A percentile compares a stretch with the other conserved stretches of the same genome.
Evolutionary conservation across 2,797 vertebrate species (phyloP).

Genomic region (Iguana delicatissima): DNA sequence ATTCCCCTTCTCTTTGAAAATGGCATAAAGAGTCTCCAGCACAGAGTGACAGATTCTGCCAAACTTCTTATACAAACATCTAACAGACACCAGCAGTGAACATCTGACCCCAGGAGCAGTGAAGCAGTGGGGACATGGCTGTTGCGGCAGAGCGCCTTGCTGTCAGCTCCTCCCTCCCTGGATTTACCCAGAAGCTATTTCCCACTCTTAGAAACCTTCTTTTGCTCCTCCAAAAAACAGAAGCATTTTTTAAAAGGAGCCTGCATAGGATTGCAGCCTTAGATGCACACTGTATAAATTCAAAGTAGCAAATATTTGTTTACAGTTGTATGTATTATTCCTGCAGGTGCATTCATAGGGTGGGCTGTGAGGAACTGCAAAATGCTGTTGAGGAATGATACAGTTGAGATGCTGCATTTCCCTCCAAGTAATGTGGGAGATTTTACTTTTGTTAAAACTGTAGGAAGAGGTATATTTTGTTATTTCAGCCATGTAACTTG

Average conservation of each 20-base stretch:
- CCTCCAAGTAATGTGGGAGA: neutral
- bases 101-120: neutral
- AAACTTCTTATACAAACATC: neutral
- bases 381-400: too few relatives aligned
- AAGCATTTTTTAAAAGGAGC: neutral
- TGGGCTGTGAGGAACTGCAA: neutral
- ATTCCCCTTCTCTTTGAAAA: slow-evolving; percentile 11
- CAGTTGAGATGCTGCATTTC: neutral
- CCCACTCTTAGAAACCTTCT: neutral
- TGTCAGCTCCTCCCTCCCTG: neutral
- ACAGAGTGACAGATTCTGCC: neutral
- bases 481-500: neutral
- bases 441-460: neutral
- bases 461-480: neutral
- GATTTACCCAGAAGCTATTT: neutral
- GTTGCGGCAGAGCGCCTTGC: neutral
- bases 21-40: neutral
- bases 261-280: neutral
- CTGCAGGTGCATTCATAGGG: neutral
- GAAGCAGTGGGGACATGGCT: neutral
- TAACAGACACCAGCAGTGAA: neutral
- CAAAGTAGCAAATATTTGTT: neutral
- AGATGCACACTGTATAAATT: neutral
- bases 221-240: neutral
- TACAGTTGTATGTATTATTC: neutral